Percentiles rank a stretch among this genome's conserved stretches.
phyloP scores from a whole-genome alignment of 2,888 invertebrate species.

The Temnothorax rugatulus region DNA sequence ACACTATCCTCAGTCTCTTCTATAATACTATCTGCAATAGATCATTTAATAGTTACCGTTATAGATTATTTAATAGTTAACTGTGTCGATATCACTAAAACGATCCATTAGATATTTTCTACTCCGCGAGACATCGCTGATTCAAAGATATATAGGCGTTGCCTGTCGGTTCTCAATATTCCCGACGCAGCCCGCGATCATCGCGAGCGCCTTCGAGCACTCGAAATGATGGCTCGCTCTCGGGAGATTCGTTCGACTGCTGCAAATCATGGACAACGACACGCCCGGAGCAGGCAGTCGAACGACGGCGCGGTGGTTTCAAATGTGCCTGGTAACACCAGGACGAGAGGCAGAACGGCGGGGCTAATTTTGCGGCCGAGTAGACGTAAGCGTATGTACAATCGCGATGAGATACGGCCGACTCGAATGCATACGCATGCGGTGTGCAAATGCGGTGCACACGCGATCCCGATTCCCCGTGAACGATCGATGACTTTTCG shows the following conservation, averaged over 20 bases:
- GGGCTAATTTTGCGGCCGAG: slow-evolving; percentile 73
- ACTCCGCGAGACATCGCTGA: neutral
- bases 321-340: slow-evolving; percentile 60
- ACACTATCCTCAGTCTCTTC: neutral
- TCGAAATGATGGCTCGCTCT: slow-evolving; percentile 32
- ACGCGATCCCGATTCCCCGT: neutral
- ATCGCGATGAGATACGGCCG: slow-evolving; percentile 35
- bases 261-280: slow-evolving; percentile 55
- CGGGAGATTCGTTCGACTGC: slow-evolving; percentile 46
- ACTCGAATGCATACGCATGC: slow-evolving; percentile 6
- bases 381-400: slow-evolving; percentile 58
- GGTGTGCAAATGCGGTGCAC: slow-evolving; percentile 9
- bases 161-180: slow-evolving; percentile 25
- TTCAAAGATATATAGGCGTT: neutral
- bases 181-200: slow-evolving; percentile 5
- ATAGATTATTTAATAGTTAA: neutral
- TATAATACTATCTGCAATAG: neutral
- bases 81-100: neutral
- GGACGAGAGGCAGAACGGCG: slow-evolving; percentile 63
- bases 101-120: neutral
- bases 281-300: slow-evolving; percentile 30
- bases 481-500: slow-evolving; percentile 31
- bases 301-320: slow-evolving; percentile 18
- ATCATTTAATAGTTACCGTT: neutral
- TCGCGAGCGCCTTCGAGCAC: slow-evolving; percentile 25